Base-by-base conservation (phyloP, 2,888 invertebrate genomes). In the Melieria omissa region DNA sequence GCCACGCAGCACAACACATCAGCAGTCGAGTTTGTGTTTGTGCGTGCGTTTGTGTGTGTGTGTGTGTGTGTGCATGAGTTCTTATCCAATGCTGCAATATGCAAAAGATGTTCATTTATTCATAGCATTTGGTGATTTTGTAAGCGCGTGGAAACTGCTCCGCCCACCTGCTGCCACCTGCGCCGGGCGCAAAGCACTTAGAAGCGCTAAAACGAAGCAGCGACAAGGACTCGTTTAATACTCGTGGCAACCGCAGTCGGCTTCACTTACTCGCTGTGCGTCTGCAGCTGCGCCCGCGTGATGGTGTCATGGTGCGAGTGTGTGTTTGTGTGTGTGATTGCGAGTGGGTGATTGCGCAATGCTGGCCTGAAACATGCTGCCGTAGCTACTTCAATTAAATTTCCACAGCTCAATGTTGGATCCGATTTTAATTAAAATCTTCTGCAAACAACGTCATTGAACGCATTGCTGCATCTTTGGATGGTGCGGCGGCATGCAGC, bases 371-470 rank as follows among this genome's bases (percentile, higher is more conserved):
- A 12, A 41, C 60, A 44, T n/a, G 62, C 47, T 62, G 62, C 62
- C 12, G 58, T 42, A 12, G 58, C 9, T 58, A 47, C 75, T 71
- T 73, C 75, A 75, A 75, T 75, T 75, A 73, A 75, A 73, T 75
- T 75, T 75, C 75, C 71, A 73, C 74, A 63, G 70, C 67, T 74
- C 75, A 66, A 70, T 75, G 75, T 75, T 69, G 71, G 69, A 73
- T 75, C 75, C 69, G 75, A 73, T 75, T 75, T 75, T 75, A 75
- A 75, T 75, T 75, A 75, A 75, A 75, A 73, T 71, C 75, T 70
- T 74, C 73, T 71, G 71, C 75, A 75, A 73, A 75, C 73, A 75
- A 68, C 74, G 67, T 72, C 73, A 62, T 71, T 67, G 67, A 65
- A 60, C 49, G 60, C 61, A 54, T 45, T 46, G 60, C 52, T 71